These are phyloP conservation scores for Rambutsinella grinnellia DNA, from an alignment of 2,888 invertebrate species.

Conservation along the genomic window DNA sequence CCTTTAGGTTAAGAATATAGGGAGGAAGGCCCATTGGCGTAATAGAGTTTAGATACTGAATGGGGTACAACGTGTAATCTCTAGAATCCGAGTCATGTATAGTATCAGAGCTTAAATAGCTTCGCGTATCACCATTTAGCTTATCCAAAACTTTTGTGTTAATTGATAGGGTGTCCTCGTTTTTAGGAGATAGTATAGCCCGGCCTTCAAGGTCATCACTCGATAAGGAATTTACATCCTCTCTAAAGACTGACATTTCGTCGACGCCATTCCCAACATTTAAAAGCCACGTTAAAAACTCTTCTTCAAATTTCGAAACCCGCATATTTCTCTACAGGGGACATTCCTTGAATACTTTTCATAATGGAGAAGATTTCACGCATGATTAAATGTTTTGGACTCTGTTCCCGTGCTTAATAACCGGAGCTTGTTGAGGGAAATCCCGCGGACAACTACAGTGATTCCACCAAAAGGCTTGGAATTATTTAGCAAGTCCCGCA, in stretches of 20 bases:
- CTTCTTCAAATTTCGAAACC: not conserved
- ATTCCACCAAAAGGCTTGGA: conserved; percentile 56
- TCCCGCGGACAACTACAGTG: conserved; percentile 59
- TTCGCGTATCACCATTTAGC: not conserved
- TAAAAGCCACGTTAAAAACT: conserved; percentile 52
- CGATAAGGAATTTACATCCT: not conserved
- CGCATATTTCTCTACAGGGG: conserved; percentile 48
- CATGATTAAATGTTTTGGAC: conserved; percentile 40
- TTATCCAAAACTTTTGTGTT: conserved; percentile 23
- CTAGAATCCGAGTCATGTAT: conserved; percentile 17
- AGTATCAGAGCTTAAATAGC: conserved; percentile 47
- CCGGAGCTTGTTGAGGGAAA: conserved; percentile 56
- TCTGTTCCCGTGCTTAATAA: conserved; percentile 44
- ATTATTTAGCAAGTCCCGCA: conserved; percentile 27
- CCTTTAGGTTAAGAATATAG: conserved; percentile 52
- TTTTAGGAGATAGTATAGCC: conserved; percentile 47
- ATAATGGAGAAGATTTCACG: conserved; percentile 30
- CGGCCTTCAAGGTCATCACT: not conserved
- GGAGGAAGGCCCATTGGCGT: conserved; percentile 58
- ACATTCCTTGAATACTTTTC: conserved; percentile 32
- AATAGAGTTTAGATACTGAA: conserved; percentile 52
- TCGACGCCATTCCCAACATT: conserved; percentile 36
- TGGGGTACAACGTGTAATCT: conserved; percentile 34
- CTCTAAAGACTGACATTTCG: conserved; percentile 27
- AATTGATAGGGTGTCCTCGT: conserved; percentile 30